Evolutionary conservation across 2,797 vertebrate species (phyloP).

Genomic region (Sciurus vulgaris): DNA sequence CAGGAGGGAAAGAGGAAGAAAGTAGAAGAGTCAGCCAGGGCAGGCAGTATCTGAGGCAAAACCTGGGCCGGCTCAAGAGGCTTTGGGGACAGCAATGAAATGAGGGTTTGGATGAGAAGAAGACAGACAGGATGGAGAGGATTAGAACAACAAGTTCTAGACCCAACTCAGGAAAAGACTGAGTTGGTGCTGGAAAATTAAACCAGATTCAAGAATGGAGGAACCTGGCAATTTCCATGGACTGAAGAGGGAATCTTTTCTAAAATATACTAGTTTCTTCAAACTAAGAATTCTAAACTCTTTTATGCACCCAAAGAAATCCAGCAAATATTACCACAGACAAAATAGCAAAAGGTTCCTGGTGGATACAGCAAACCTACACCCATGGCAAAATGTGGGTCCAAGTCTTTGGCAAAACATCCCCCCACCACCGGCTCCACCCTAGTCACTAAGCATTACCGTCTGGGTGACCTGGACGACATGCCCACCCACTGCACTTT

Average conservation of each 20-base stretch:
- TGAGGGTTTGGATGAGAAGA: neutral
- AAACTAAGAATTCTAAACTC: constrained; percentile 11
- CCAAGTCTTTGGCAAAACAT: neutral
- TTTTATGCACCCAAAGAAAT: neutral
- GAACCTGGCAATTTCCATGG: neutral
- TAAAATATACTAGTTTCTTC: neutral
- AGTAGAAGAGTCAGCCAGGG: neutral
- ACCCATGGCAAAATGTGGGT: neutral
- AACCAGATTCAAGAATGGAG: neutral
- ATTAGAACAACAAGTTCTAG: neutral
- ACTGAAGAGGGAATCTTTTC: constrained; percentile 6
- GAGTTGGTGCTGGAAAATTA: neutral
- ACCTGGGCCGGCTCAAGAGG: neutral
- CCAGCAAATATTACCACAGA: neutral
- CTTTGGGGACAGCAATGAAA: neutral
- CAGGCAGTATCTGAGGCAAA: neutral
- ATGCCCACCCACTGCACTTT: neutral
- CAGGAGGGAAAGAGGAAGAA: neutral
- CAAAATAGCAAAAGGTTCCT: neutral
- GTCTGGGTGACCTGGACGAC: neutral
- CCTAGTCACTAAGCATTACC: neutral
- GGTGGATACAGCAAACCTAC: neutral
- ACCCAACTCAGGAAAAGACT: neutral
- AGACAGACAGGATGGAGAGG: neutral
- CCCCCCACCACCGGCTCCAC: too few relatives aligned